Base-by-base conservation (phyloP, 2,888 invertebrate species). In the Erebia epiphron region DNA sequence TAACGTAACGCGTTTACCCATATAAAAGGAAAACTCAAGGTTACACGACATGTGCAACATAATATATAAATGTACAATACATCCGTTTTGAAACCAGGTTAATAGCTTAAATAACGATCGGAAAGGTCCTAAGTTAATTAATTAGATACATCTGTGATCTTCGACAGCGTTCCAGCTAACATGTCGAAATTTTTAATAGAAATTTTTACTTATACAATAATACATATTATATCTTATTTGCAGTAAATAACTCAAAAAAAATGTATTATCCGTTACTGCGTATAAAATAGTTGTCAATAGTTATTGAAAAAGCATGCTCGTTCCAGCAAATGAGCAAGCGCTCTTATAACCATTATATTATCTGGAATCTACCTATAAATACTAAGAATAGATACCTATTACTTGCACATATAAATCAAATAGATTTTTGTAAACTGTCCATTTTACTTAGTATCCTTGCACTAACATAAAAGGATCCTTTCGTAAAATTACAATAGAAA, bases 11-110 rank as follows among this genome's bases (percentile, higher is more conserved):
- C 67, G 73, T 68, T 73, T 75, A 73, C 70, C 67, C 62, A 74
- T 73, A 71, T 62, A 75, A 71, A 76, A 77, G 78, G 76, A 79
- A 79, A 78, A 78, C 74, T 67, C 72, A 73, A 76, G 71, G 72
- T 69, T 73, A 72, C 66, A 62, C 54, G 60, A 69, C 68, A 70
- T 69, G 62, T 72, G 67, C 68, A 70, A 65, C 57, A 50, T 69
- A 62, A 26, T 49, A 13, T 60, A 56, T 56, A 46, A 52, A 58
- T 58, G n/a, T n/a, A 54, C 43, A 66, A 66, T 75, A 73, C 72
- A 75, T 72, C 72, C 74, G 71, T 70, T 73, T 73, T 69, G 70
- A 71, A 78, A 75, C 72, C 75, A 61, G 75, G 74, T 75, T 75
- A 77, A 72, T 73, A 68, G 61, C 58, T 70, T 70, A 62, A 63